Percentiles rank a stretch among this genome's conserved stretches.
Evolutionary conservation across 2,797 vertebrate species (phyloP).

Genomic region (Sebastolobus alascanus): DNA sequence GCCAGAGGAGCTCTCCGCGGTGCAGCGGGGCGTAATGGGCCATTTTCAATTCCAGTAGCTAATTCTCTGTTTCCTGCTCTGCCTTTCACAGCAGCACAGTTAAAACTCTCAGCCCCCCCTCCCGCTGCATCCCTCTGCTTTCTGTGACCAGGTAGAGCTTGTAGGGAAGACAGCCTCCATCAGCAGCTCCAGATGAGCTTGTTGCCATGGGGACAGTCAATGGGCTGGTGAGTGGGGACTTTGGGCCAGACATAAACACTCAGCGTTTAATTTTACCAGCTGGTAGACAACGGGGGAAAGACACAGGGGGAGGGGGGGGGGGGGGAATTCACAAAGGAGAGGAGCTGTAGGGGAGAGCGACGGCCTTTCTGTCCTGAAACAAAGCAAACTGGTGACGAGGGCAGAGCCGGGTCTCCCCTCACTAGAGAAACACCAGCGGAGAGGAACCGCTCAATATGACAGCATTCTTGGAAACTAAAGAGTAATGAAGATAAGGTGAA

Average conservation of each 20-base stretch:
- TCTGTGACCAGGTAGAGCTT: slow-evolving; percentile 77
- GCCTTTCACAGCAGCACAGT: slow-evolving; percentile 56
- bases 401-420: slow-evolving; percentile 34
- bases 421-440: slow-evolving; percentile 25
- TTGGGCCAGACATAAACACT: slow-evolving; percentile 84
- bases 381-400: slow-evolving; percentile 53
- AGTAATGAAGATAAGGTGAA: slow-evolving; percentile 44
- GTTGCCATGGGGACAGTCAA: slow-evolving; percentile 89
- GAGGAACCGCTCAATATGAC: slow-evolving; percentile 8
- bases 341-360: slow-evolving; percentile 30
- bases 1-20: slow-evolving; percentile 48
- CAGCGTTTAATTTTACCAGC: slow-evolving; percentile 82
- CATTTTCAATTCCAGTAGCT: slow-evolving; percentile 59
- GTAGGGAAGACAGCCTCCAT: slow-evolving; percentile 78
- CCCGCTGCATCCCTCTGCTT: slow-evolving; percentile 33
- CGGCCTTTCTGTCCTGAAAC: slow-evolving; percentile 64
- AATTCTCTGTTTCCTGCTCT: slow-evolving; percentile 52
- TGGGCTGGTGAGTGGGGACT: slow-evolving; percentile 83
- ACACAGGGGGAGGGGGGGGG: slow-evolving; percentile 15
- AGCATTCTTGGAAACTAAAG: background rate
- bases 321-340: slow-evolving; percentile 58
- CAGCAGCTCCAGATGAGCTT: slow-evolving; percentile 83
- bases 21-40: slow-evolving; percentile 53
- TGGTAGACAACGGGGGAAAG: slow-evolving; percentile 75
- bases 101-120: slow-evolving; percentile 59